These are phyloP conservation scores for Podarcis cretensis DNA, from an alignment of 2,113 vertebrate genomes.

Conservation along the genomic window DNA sequence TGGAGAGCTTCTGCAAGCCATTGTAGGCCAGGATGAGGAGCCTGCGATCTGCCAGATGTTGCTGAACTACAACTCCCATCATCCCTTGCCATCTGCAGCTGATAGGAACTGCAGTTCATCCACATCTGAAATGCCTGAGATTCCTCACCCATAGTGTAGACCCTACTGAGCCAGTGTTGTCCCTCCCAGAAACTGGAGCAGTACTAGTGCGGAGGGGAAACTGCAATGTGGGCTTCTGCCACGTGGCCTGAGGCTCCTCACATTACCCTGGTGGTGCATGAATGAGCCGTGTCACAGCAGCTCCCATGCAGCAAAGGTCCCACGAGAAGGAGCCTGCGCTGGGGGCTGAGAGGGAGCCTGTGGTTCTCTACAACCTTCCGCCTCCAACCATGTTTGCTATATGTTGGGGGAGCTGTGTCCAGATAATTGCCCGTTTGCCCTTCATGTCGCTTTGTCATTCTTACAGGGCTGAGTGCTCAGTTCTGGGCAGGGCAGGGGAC, in stretches of 20 bases:
- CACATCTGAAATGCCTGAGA: no score
- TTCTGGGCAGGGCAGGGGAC: constrained; percentile 83
- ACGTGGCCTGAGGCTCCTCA: neutral
- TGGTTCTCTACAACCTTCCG: neutral
- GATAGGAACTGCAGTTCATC: no score
- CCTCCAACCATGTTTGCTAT: neutral
- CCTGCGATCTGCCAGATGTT: no score
- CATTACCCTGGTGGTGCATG: neutral
- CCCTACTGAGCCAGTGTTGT: no score
- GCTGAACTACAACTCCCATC: no score
- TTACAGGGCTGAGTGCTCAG: constrained; percentile 80
- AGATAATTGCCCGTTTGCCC: neutral
- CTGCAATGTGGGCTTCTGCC: neutral
- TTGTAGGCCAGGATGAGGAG: no score
- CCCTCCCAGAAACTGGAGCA: neutral
- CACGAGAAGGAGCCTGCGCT: neutral
- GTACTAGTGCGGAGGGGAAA: neutral
- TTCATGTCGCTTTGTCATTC: neutral
- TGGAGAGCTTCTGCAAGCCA: no score
- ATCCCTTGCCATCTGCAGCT: no score
- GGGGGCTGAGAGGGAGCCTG: neutral
- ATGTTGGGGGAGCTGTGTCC: neutral
- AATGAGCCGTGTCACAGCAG: neutral
- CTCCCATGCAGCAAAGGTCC: neutral
- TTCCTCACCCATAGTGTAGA: no score